A percentile compares a stretch with the other conserved stretches of the same genome.
These are phyloP conservation scores for Drosophila suzukii DNA, from an alignment of 1,140 invertebrate genomes.

Conservation along the genomic window DNA sequence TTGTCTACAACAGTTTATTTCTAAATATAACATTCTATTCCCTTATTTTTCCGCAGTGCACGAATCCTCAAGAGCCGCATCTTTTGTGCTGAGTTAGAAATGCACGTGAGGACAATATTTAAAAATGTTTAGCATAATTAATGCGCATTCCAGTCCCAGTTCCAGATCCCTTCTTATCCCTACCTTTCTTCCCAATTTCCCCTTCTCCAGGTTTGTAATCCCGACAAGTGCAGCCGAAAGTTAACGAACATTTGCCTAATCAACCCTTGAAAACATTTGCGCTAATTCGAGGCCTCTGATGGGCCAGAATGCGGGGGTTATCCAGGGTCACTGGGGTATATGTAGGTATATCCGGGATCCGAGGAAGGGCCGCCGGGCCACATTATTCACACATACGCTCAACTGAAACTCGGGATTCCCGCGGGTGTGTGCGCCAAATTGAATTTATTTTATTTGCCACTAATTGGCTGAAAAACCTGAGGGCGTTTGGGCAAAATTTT, in stretches of 20 bases:
- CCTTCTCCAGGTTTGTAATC: conserved; percentile 13
- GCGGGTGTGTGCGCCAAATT: conserved; percentile 70
- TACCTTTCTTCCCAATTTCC: background rate
- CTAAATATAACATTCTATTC: no score
- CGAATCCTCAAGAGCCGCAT: conserved; percentile 57
- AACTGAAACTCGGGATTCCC: conserved; percentile 51
- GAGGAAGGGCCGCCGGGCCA: conserved; percentile 57
- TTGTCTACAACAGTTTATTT: no score
- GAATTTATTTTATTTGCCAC: conserved; percentile 84
- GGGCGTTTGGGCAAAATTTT: conserved; percentile 41
- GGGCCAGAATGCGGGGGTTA: conserved; percentile 14
- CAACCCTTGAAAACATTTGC: conserved; percentile 79
- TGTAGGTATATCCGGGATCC: conserved; percentile 11
- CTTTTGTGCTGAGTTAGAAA: conserved; percentile 31
- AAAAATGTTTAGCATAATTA: conserved; percentile 84
- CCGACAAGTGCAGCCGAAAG: conserved; percentile 65
- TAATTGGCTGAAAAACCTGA: conserved; percentile 84
- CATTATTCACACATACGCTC: conserved; percentile 82
- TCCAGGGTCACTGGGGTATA: conserved; percentile 41
- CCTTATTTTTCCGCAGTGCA: conserved; percentile 4
- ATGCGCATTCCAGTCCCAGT: conserved; percentile 45
- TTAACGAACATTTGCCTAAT: conserved; percentile 80
- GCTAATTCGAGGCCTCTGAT: conserved; percentile 68
- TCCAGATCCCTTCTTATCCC: conserved; percentile 11
- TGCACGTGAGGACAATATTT: conserved; percentile 84